Evolutionary conservation across 2,113 vertebrate genomes (phyloP).

Genomic region (Calyptommatus sinebrachiatus): DNA sequence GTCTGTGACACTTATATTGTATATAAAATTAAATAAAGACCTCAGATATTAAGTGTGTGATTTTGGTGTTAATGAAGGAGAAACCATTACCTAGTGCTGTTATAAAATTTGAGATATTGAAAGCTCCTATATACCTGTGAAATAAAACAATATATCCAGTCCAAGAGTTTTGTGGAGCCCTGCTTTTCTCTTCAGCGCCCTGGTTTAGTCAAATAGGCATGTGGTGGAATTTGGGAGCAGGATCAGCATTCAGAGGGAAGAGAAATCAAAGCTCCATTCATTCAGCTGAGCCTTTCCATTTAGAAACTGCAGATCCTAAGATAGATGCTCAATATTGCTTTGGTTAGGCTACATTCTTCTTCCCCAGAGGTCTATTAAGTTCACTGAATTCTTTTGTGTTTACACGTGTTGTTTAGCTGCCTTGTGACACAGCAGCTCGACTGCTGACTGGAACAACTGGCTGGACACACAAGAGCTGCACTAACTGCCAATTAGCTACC

Average conservation of each 20-base stretch:
- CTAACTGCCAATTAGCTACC: no score
- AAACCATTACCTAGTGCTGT: not conserved
- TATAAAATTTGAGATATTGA: not conserved
- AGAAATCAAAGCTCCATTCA: not conserved
- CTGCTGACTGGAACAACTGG: no score
- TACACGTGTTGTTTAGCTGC: no score
- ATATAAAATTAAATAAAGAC: conserved; percentile 83
- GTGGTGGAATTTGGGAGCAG: not conserved
- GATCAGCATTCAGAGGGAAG: not conserved
- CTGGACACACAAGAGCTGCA: no score
- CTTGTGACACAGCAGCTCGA: no score
- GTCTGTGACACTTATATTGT: conserved; percentile 74
- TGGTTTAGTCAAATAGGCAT: not conserved
- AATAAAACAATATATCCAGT: not conserved
- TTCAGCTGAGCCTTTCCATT: not conserved
- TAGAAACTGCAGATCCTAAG: not conserved
- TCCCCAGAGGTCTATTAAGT: not conserved
- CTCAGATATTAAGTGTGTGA: conserved; percentile 71
- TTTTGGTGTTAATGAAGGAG: conserved; percentile 35
- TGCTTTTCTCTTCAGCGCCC: not conserved
- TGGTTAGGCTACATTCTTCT: not conserved
- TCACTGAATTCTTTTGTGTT: not conserved
- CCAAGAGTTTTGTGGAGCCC: not conserved
- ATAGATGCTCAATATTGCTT: not conserved
- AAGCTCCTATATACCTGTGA: not conserved